Percentiles rank a stretch among this genome's conserved stretches.
Conservation (phyloP, 2,113 vertebrate species). For the Gobiocypris rarus region DNA sequence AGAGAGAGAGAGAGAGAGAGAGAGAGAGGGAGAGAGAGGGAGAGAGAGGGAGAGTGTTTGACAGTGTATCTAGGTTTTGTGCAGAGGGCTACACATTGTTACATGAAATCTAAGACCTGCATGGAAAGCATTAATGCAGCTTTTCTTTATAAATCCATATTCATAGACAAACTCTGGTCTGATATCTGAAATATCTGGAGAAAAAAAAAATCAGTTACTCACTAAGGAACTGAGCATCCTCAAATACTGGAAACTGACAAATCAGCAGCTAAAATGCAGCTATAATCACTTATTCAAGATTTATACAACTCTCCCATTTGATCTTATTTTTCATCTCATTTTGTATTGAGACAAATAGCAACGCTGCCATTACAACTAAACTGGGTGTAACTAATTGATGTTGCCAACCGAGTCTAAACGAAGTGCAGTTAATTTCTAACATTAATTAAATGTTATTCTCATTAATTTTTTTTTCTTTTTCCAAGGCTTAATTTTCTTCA, state of each 20-base stretch:
- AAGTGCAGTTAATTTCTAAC: conserved; percentile 19
- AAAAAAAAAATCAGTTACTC: background rate
- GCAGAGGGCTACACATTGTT: conserved; percentile 33
- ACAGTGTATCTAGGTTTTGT: conserved; percentile 48
- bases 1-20: no score
- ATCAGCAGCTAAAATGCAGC: conserved; percentile 4
- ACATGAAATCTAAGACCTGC: conserved; percentile 34
- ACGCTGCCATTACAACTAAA: conserved; percentile 32
- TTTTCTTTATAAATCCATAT: conserved; percentile 24
- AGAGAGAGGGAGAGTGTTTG: conserved; percentile 25
- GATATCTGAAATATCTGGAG: no score
- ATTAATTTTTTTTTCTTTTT: conserved; percentile 5
- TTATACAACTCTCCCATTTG: conserved; percentile 4
- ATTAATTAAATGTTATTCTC: conserved; percentile 44
- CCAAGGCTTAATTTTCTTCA: conserved; percentile 24
- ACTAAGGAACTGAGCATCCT: background rate
- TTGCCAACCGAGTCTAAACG: conserved; percentile 30
- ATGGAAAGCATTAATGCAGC: conserved; percentile 34
- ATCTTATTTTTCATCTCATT: conserved; percentile 26
- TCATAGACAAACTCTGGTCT: background rate
- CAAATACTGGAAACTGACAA: background rate
- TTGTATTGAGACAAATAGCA: conserved; percentile 8
- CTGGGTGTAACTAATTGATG: conserved; percentile 38
- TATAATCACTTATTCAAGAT: background rate
- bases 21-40: conserved; percentile 29